Conservation (phyloP, 2,888 invertebrate species). For the Synergus itoensis region DNA sequence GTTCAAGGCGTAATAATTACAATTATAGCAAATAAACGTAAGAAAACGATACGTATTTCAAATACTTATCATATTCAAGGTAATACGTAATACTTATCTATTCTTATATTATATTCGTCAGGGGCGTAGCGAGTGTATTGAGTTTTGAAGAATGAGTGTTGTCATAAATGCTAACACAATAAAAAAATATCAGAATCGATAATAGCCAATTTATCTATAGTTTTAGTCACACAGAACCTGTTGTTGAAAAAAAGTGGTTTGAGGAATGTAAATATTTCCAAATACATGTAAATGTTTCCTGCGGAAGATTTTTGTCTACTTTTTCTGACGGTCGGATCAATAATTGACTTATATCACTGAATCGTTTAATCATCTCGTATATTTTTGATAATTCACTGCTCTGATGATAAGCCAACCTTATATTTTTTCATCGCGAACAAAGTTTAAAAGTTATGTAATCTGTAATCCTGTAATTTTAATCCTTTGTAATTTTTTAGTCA, state of each 20-base stretch:
- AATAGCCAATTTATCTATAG: neutral
- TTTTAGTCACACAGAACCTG: neutral
- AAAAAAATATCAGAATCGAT: neutral
- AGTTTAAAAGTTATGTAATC: neutral
- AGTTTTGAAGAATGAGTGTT: too few relatives aligned
- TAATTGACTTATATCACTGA: conserved; percentile 39
- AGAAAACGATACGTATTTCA: too few relatives aligned
- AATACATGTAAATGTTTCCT: neutral
- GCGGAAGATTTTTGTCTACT: neutral
- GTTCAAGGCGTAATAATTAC: too few relatives aligned
- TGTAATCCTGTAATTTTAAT: neutral
- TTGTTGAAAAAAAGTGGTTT: neutral
- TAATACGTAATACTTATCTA: too few relatives aligned
- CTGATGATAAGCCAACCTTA: neutral
- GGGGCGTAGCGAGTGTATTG: too few relatives aligned
- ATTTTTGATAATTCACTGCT: neutral
- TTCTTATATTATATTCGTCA: too few relatives aligned
- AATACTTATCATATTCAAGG: too few relatives aligned
- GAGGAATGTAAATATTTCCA: neutral
- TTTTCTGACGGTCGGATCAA: neutral
- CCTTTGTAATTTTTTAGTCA: neutral
- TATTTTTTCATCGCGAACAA: neutral
- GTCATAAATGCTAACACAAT: too few relatives aligned
- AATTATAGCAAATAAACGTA: too few relatives aligned
- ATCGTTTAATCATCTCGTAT: neutral